Percentiles rank a stretch among this genome's conserved stretches.
phyloP scores from a whole-genome alignment of 2,113 vertebrate species.

The Parotia lawesii region DNA sequence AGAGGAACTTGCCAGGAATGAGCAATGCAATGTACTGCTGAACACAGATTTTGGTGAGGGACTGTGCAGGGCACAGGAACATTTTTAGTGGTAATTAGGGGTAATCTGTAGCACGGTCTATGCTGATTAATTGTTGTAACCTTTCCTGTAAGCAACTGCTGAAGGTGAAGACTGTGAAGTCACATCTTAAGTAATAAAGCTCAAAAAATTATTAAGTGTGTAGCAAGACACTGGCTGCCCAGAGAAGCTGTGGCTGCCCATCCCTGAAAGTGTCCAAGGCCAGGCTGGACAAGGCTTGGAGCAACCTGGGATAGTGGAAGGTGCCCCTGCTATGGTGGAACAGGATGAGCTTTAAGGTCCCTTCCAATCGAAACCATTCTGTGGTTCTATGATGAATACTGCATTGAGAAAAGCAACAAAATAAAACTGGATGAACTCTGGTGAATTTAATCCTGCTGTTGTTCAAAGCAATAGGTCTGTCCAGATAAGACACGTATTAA shows the following conservation, averaged over 20 bases:
- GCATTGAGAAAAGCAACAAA: background rate
- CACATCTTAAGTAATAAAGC: conserved; percentile 70
- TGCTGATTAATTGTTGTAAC: background rate
- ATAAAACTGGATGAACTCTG: background rate
- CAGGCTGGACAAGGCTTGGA: background rate
- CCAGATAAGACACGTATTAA: background rate
- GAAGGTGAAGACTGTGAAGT: conserved; percentile 57
- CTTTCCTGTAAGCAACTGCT: conserved; percentile 34
- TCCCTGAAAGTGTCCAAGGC: background rate
- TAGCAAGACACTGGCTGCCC: background rate
- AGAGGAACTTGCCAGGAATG: background rate
- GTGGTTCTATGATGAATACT: background rate
- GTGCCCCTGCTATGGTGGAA: background rate
- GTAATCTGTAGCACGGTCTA: background rate
- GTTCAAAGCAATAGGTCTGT: background rate
- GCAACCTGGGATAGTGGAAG: background rate
- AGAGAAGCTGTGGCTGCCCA: background rate
- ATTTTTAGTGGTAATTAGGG: background rate
- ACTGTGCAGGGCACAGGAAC: background rate
- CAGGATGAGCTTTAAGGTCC: background rate
- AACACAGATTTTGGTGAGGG: background rate
- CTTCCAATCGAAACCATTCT: background rate
- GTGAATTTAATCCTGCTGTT: background rate
- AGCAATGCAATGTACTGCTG: rapidly evolving
- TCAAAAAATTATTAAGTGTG: background rate